Evolutionary conservation across 2,888 invertebrate genomes (phyloP).

Genomic region (Oligia fasciuncula): DNA sequence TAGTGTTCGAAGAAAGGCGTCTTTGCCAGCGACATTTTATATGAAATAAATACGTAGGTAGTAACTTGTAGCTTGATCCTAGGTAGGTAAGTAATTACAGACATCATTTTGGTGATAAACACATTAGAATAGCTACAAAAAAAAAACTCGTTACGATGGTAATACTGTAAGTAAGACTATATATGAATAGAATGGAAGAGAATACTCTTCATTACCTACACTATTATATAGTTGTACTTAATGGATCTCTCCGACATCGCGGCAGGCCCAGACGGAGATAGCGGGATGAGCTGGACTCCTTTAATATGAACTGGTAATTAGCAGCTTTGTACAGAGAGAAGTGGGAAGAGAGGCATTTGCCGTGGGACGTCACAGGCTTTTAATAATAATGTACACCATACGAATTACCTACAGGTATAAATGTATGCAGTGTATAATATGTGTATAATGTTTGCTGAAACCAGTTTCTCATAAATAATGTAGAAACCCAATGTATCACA

Average conservation of each 20-base stretch:
- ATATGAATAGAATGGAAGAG: background rate
- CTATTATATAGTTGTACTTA: background rate
- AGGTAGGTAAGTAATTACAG: background rate
- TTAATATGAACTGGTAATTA: background rate
- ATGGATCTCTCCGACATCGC: background rate
- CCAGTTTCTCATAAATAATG: background rate
- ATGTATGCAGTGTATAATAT: background rate
- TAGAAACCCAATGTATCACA: background rate
- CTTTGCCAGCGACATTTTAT: background rate
- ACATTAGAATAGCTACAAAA: background rate
- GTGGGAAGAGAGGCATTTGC: background rate
- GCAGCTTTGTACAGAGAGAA: background rate
- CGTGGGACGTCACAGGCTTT: background rate
- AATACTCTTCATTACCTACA: background rate
- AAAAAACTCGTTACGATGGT: background rate
- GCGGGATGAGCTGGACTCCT: background rate
- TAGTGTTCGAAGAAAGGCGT: conserved; percentile 9
- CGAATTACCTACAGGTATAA: background rate
- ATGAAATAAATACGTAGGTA: background rate
- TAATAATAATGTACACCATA: background rate
- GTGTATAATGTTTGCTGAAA: background rate
- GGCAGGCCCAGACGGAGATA: background rate
- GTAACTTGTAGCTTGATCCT: background rate
- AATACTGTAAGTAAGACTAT: background rate
- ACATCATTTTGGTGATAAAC: background rate